Percentiles rank a stretch among this genome's conserved stretches.
Evolutionary conservation across 1,140 invertebrate genomes (phyloP).

Genomic region (Saccostrea cuccullata): DNA sequence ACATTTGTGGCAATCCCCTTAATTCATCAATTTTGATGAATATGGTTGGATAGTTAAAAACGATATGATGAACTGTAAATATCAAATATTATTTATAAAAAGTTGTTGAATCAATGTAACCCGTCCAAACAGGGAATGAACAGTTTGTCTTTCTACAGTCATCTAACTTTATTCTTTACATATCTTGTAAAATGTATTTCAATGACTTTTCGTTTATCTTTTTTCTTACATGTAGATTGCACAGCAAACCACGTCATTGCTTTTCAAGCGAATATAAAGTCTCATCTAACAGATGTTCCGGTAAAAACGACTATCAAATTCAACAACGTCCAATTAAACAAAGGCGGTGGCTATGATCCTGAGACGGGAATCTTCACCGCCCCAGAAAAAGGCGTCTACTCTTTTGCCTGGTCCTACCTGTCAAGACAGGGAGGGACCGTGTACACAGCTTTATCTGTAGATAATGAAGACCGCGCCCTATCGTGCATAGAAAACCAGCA

Average conservation of each 20-base stretch:
- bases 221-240: neutral
- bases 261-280: neutral
- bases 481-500: neutral
- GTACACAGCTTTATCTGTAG: neutral
- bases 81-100: neutral
- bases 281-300: neutral
- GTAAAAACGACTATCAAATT: neutral
- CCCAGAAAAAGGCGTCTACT: neutral
- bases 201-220: neutral
- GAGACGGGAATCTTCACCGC: slow-evolving; percentile 27
- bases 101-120: neutral
- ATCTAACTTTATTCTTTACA: neutral
- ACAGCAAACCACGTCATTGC: neutral
- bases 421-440: neutral
- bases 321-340: slow-evolving; percentile 1
- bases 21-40: no score
- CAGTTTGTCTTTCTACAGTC: no score
- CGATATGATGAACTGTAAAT: no score
- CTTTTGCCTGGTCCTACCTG: neutral
- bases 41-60: no score
- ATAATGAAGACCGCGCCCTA: neutral
- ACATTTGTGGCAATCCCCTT: no score
- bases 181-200: neutral
- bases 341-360: neutral
- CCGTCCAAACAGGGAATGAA: no score